phyloP scores from a whole-genome alignment of 2,113 vertebrate species.

The Thamnophis sirtalis region DNA sequence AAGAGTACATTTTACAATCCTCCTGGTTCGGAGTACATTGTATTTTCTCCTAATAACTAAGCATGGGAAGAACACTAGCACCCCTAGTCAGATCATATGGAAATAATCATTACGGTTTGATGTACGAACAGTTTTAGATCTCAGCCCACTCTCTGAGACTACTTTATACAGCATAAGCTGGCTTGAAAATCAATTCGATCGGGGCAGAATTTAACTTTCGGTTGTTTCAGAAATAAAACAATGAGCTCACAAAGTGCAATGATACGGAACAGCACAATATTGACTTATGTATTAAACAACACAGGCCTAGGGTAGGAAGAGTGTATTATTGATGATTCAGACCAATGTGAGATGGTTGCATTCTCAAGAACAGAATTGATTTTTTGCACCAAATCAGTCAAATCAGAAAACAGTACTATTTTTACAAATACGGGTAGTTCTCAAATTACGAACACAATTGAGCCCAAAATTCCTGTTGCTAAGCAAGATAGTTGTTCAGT shows the following conservation, averaged over 20 bases:
- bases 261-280: neutral
- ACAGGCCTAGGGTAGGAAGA: neutral
- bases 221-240: neutral
- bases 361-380: neutral
- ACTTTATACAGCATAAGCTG: neutral
- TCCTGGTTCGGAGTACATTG: neutral
- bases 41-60: neutral
- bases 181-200: neutral
- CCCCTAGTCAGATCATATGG: neutral
- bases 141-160: neutral
- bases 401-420: neutral
- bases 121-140: neutral
- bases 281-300: neutral
- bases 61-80: neutral
- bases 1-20: neutral
- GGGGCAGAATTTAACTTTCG: neutral
- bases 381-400: neutral
- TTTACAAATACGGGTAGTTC: neutral
- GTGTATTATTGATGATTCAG: neutral
- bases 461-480: no score
- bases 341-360: neutral
- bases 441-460: neutral
- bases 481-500: no score
- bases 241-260: neutral
- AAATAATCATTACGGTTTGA: neutral